phyloP scores from a whole-genome alignment of 2,113 vertebrate genomes.

The Thomomys bottae region DNA sequence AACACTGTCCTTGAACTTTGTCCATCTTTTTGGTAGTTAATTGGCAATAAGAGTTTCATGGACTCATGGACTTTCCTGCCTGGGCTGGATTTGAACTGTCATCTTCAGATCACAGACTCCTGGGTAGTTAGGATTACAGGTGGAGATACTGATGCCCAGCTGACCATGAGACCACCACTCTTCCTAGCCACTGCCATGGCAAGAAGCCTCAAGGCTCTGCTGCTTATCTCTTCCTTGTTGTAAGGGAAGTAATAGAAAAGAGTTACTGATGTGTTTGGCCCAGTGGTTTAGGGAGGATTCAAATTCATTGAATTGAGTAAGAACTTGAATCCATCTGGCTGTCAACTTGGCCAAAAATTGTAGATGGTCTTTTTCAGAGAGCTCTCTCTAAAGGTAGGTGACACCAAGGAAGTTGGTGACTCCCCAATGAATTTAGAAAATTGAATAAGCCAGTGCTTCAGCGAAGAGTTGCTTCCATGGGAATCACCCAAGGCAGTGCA shows the following conservation, averaged over 20 bases:
- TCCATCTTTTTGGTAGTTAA: too few species aligned
- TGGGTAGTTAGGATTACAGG: too few species aligned
- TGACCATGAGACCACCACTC: not conserved
- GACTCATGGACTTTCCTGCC: too few species aligned
- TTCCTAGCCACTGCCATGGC: not conserved
- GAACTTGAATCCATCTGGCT: not conserved
- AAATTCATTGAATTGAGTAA: not conserved
- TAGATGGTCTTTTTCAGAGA: constrained; percentile 14
- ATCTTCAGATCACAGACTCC: too few species aligned
- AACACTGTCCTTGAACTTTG: too few species aligned
- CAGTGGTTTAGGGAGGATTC: not conserved
- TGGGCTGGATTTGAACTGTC: too few species aligned
- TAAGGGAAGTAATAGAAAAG: not conserved
- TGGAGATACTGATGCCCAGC: not conserved
- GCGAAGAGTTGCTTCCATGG: not conserved
- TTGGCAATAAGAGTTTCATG: too few species aligned
- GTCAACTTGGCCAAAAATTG: constrained; percentile 31
- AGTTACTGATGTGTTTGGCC: not conserved
- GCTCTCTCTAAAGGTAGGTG: not conserved
- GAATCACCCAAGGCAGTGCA: not conserved
- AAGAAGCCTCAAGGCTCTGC: not conserved
- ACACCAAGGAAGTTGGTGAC: not conserved
- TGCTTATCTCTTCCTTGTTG: constrained; percentile 5
- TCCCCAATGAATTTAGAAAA: constrained; percentile 24
- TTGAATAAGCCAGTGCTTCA: constrained; percentile 9